Conservation (phyloP, 2,113 vertebrate species). For the Artemisiospiza belli region DNA sequence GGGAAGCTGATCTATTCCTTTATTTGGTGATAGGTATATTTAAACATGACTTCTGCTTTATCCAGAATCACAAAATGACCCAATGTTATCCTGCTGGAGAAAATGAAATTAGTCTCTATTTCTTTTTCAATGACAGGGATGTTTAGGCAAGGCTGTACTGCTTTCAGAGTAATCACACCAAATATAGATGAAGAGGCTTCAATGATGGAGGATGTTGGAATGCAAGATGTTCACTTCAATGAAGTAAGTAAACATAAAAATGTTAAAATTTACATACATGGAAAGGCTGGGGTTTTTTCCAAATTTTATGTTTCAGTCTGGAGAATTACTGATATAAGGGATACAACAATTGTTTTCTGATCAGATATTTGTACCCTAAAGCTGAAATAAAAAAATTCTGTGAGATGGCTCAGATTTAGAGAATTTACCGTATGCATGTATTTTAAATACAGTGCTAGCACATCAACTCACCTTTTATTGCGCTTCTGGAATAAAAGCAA, state of each 20-base stretch:
- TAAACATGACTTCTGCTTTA: background rate
- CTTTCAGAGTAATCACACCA: conserved; percentile 93
- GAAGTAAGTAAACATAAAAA: conserved; percentile 78
- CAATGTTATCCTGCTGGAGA: background rate
- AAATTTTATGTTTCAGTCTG: background rate
- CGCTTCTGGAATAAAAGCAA: background rate
- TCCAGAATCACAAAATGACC: background rate
- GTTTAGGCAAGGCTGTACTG: conserved; percentile 94
- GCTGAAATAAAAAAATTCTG: background rate
- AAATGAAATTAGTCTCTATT: background rate
- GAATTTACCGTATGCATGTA: background rate
- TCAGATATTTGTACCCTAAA: background rate
- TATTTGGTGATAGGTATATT: background rate
- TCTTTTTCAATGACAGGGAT: conserved; percentile 79
- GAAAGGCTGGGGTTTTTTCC: background rate
- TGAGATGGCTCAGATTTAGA: background rate
- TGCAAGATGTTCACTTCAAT: conserved; percentile 98
- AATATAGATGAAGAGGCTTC: conserved; percentile 98
- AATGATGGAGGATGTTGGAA: conserved; percentile 99
- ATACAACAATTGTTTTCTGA: background rate
- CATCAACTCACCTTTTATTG: background rate
- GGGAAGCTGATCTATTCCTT: background rate
- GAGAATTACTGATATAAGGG: background rate
- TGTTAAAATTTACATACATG: background rate
- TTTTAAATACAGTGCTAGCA: background rate